Conservation (phyloP, 2,888 invertebrate species). For the Caenorhabditis japonica region DNA sequence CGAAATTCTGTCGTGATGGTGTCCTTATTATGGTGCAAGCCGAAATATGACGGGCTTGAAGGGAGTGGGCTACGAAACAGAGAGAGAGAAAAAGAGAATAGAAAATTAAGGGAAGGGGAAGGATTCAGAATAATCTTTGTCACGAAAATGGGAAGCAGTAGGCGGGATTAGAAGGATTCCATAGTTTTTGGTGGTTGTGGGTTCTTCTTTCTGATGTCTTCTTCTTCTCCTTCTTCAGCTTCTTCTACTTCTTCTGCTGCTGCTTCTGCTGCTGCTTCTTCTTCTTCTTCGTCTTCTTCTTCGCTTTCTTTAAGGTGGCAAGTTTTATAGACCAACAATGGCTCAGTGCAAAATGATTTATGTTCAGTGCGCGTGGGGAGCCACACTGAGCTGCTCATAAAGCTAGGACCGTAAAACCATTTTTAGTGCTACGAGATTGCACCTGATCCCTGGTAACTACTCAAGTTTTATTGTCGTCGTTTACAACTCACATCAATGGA, state of each 20-base stretch:
- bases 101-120: conserved; percentile 5
- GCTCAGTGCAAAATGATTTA: conserved; percentile 35
- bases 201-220: neutral
- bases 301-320: conserved; percentile 1
- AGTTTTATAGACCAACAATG: conserved; percentile 46
- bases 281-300: neutral
- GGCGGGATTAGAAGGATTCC: conserved; percentile 53
- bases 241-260: neutral
- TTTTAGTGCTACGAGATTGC: neutral
- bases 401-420: conserved; percentile 12
- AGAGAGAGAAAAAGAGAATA: neutral
- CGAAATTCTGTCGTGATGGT: conserved; percentile 5
- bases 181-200: conserved; percentile 39
- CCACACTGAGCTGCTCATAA: neutral
- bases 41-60: neutral
- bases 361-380: conserved; percentile 37
- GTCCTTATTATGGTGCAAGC: conserved; percentile 6
- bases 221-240: neutral
- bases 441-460: conserved; percentile 26
- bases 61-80: too few species aligned
- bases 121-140: conserved; percentile 53
- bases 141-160: conserved; percentile 47
- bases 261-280: conserved; percentile 2
- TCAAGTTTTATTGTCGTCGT: conserved; percentile 6
- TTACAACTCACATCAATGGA: conserved; percentile 32